Percentiles rank a stretch among this genome's conserved stretches.
Evolutionary conservation across 2,888 invertebrate species (phyloP).

Genomic region (Yponomeuta sedellus): DNA sequence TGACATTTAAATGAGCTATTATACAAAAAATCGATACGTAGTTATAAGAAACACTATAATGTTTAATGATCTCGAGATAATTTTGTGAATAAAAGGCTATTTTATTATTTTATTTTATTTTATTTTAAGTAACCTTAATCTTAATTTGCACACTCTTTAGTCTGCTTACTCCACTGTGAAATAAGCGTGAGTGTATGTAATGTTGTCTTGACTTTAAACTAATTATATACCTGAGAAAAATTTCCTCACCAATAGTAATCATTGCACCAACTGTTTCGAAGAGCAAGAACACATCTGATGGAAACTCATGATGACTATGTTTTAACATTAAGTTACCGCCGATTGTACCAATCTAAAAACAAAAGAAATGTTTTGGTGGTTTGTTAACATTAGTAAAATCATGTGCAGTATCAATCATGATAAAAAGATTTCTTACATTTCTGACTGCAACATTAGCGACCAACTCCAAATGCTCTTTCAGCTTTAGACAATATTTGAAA

Average conservation of each 20-base stretch:
- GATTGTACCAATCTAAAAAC: constrained; percentile 80
- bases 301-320: constrained; percentile 81
- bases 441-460: constrained; percentile 84
- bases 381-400: background rate
- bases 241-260: constrained; percentile 50
- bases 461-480: constrained; percentile 81
- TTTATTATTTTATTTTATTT: too few relatives aligned
- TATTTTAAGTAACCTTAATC: too few relatives aligned
- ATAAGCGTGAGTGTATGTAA: background rate
- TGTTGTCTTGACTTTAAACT: background rate
- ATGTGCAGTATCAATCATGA: background rate
- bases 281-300: constrained; percentile 84
- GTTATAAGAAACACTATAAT: too few relatives aligned
- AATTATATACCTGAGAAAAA: constrained; percentile 15
- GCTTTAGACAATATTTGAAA: constrained; percentile 75
- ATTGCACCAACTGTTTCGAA: constrained; percentile 72
- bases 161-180: background rate
- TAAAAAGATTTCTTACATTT: constrained; percentile 72
- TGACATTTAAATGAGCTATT: too few relatives aligned
- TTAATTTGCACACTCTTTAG: background rate
- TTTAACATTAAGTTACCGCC: constrained; percentile 83
- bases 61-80: too few relatives aligned
- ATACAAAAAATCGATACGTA: too few relatives aligned
- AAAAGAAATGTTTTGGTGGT: background rate
- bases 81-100: too few relatives aligned